phyloP scores from a whole-genome alignment of 2,113 vertebrate genomes.

The Piaya cayana region DNA sequence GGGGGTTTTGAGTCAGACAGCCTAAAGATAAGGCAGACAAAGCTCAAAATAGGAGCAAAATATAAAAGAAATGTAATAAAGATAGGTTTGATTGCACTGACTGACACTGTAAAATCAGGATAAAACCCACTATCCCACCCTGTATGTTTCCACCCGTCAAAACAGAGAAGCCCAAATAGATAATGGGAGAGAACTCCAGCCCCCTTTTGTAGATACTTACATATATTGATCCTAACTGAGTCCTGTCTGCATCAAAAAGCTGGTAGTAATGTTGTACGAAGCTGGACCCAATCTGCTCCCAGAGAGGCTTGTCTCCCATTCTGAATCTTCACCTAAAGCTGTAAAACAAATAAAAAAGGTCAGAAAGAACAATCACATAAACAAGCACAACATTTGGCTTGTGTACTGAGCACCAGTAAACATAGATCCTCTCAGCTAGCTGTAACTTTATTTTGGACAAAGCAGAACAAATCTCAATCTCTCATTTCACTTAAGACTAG shows the following conservation, averaged over 20 bases:
- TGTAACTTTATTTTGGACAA: background rate
- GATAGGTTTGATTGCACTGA: background rate
- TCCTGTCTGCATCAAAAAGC: constrained; percentile 94
- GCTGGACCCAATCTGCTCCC: constrained; percentile 99
- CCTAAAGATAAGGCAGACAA: background rate
- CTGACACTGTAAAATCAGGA: background rate
- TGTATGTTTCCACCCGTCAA: background rate
- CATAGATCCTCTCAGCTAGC: background rate
- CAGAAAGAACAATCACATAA: background rate
- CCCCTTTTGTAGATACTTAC: constrained; percentile 81
- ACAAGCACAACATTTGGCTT: background rate
- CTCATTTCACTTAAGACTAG: background rate
- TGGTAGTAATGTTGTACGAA: constrained; percentile 98
- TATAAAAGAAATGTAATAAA: background rate
- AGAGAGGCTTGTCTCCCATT: constrained; percentile 97
- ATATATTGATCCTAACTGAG: constrained; percentile 94
- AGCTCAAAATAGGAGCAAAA: background rate
- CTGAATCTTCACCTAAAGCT: constrained; percentile 86
- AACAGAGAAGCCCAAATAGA: background rate
- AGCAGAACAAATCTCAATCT: background rate
- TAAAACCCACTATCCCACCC: background rate
- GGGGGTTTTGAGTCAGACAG: background rate
- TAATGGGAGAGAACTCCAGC: rapidly evolving
- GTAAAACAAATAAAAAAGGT: background rate
- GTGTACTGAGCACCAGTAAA: background rate